Percentiles rank a stretch among this genome's conserved stretches.
Evolutionary conservation across 2,797 vertebrate genomes (phyloP).

Genomic region (Falco peregrinus): DNA sequence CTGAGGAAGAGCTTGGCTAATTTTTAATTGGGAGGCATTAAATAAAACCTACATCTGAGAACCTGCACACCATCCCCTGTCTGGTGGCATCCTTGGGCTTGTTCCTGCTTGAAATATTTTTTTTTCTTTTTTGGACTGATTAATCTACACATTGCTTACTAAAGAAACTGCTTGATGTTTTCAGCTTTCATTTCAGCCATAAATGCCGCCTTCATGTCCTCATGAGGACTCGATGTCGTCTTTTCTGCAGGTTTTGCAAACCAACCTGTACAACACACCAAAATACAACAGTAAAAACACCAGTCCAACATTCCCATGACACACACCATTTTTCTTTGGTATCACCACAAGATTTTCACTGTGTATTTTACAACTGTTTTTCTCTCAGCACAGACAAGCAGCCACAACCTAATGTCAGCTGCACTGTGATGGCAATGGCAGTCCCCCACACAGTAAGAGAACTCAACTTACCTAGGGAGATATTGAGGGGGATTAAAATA

Average conservation of each 20-base stretch:
- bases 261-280: conserved; percentile 82
- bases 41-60: background rate
- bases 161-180: conserved; percentile 86
- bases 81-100: background rate
- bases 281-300: conserved; percentile 14
- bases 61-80: background rate
- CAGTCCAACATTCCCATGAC: background rate
- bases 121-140: background rate
- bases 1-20: background rate
- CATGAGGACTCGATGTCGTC: conserved; percentile 31
- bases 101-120: background rate
- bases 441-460: background rate
- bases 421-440: background rate
- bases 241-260: conserved; percentile 77
- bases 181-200: conserved; percentile 87
- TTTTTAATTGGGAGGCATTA: background rate
- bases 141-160: conserved; percentile 67
- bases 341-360: background rate
- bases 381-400: background rate
- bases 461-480: background rate
- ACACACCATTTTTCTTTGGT: background rate
- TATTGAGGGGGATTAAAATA: background rate
- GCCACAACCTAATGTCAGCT: background rate
- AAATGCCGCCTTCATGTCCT: conserved; percentile 78
- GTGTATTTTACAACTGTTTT: background rate